These are phyloP conservation scores for Phoxinus phoxinus DNA, from an alignment of 2,113 vertebrate genomes.

Conservation along the genomic window DNA sequence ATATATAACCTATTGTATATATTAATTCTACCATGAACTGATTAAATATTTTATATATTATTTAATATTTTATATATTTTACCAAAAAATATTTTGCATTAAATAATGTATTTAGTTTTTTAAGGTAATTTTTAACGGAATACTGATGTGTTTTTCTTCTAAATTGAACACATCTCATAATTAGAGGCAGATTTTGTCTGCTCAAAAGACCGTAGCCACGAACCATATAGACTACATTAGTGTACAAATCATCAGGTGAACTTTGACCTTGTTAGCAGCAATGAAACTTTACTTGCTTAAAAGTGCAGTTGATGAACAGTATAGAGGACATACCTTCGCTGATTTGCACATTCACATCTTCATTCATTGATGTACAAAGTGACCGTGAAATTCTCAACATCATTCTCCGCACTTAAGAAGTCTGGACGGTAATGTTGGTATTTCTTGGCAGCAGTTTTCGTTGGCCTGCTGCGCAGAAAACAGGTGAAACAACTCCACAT, in stretches of 20 bases:
- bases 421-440: not conserved
- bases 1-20: too few relatives aligned
- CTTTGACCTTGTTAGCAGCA: not conserved
- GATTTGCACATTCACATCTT: not conserved
- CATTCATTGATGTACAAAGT: not conserved
- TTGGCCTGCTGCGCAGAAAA: not conserved
- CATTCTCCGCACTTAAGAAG: not conserved
- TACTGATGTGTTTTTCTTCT: not conserved
- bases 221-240: not conserved
- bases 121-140: not conserved
- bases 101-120: not conserved
- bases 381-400: not conserved
- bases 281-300: not conserved
- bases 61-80: too few relatives aligned
- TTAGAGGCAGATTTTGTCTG: not conserved
- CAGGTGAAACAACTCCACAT: not conserved
- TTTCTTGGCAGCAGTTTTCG: not conserved
- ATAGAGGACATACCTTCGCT: not conserved
- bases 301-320: not conserved
- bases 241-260: not conserved
- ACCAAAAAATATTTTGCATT: not conserved
- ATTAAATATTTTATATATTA: not conserved
- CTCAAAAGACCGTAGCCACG: not conserved
- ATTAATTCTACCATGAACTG: not conserved
- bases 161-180: not conserved